These are phyloP conservation scores for Pangasius mekongensis DNA, from an alignment of 2,797 vertebrate species.

Conservation along the genomic window DNA sequence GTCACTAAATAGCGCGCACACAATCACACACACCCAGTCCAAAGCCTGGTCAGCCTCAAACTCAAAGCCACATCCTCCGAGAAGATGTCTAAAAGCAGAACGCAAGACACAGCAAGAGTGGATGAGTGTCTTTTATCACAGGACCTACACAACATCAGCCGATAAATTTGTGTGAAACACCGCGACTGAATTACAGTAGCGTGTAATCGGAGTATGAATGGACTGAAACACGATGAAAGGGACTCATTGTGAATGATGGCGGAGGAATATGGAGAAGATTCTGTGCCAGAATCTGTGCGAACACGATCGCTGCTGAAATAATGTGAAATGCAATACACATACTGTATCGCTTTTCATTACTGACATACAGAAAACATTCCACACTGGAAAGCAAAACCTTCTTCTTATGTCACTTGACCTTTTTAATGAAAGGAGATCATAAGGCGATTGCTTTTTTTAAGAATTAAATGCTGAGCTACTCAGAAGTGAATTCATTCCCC, in stretches of 20 bases:
- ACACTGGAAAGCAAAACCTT: background rate
- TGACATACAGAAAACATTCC: background rate
- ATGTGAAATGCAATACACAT: too few species aligned
- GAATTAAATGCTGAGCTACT: too few species aligned
- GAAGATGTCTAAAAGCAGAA: background rate
- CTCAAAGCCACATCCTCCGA: background rate
- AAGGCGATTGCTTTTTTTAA: too few species aligned
- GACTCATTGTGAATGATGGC: background rate
- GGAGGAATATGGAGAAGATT: too few species aligned
- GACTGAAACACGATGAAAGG: background rate
- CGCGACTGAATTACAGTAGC: background rate
- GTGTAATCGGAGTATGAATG: background rate
- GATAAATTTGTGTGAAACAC: background rate
- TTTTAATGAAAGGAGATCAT: too few species aligned
- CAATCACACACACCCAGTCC: background rate
- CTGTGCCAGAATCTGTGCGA: too few species aligned
- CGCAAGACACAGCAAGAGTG: background rate
- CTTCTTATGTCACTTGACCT: too few species aligned
- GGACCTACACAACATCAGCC: background rate
- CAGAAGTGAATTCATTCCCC: background rate
- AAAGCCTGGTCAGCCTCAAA: constrained; percentile 7
- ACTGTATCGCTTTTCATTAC: too few species aligned
- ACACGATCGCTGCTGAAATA: too few species aligned
- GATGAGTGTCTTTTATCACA: background rate
- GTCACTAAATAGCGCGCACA: constrained; percentile 3